A percentile compares a stretch with the other conserved stretches of the same genome.
These are phyloP conservation scores for Venusia cambrica DNA, from an alignment of 2,888 invertebrate genomes.

Conservation along the genomic window DNA sequence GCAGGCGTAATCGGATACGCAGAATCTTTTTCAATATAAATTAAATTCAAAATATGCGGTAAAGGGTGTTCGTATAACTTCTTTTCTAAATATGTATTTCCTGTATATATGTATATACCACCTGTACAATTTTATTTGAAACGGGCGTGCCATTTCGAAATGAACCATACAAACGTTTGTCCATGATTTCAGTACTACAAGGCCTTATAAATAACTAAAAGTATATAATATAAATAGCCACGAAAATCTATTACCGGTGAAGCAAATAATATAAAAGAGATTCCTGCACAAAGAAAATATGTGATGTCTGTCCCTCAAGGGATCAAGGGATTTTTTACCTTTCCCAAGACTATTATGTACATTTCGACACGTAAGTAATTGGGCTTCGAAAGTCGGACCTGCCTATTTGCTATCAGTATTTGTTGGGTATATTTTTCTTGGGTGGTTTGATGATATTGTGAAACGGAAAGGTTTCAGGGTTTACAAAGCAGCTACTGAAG, in stretches of 20 bases:
- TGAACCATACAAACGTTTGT: too few species aligned
- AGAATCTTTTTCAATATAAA: too few species aligned
- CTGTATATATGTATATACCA: too few species aligned
- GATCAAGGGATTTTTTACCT: constrained; percentile 44
- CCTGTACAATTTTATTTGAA: too few species aligned
- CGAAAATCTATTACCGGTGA: constrained; percentile 28
- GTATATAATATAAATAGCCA: constrained; percentile 11
- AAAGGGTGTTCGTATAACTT: too few species aligned
- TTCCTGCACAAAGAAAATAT: constrained; percentile 49
- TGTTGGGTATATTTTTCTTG: constrained; percentile 26
- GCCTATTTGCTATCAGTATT: constrained; percentile 31
- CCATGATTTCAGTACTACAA: too few species aligned
- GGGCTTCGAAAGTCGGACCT: constrained; percentile 38
- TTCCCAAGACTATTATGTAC: constrained; percentile 38
- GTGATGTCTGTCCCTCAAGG: constrained; percentile 39
- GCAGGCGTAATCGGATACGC: too few species aligned
- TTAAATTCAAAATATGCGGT: too few species aligned
- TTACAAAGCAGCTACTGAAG: constrained; percentile 4
- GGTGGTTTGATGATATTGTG: constrained; percentile 4
- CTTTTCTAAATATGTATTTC: too few species aligned
- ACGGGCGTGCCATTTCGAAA: too few species aligned
- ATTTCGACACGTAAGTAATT: constrained; percentile 47
- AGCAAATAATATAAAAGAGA: constrained; percentile 42
- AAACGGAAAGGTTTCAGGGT: too few species aligned
- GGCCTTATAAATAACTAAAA: constrained; percentile 2